Evolutionary conservation across 1,140 invertebrate species (phyloP).

Genomic region (Papilio polyxenes): DNA sequence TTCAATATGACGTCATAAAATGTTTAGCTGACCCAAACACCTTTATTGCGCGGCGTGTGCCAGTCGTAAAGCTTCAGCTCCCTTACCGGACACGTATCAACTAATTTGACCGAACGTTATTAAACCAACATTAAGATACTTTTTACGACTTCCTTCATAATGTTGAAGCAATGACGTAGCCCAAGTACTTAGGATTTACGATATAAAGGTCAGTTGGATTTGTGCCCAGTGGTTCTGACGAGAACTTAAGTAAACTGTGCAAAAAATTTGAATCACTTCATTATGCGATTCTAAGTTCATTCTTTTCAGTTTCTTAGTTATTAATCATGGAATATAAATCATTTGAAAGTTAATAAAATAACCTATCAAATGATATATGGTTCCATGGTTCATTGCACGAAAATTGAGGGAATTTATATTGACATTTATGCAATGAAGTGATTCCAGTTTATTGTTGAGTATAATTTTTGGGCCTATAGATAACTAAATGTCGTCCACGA

Average conservation of each 20-base stretch:
- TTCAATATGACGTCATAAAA: conserved; percentile 14
- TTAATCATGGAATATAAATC: not conserved
- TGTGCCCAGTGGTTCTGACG: not conserved
- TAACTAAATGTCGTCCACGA: too few species aligned
- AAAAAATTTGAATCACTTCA: not conserved
- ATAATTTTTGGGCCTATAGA: too few species aligned
- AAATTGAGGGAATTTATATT: too few species aligned
- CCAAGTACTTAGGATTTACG: conserved; percentile 14
- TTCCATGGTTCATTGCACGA: too few species aligned
- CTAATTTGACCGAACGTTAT: conserved; percentile 23
- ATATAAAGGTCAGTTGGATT: not conserved
- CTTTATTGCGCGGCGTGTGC: not conserved
- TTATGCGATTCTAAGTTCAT: not conserved
- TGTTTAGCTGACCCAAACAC: conserved; percentile 18
- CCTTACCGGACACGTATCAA: conserved; percentile 11
- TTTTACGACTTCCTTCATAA: conserved; percentile 27
- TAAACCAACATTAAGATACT: conserved; percentile 6
- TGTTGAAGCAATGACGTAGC: not conserved
- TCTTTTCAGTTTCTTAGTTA: not conserved
- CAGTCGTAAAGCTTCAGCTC: conserved; percentile 3
- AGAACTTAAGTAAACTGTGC: not conserved
- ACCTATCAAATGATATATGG: not conserved
- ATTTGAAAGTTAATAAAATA: not conserved
- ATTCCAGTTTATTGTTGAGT: too few species aligned
- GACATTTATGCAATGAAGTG: too few species aligned